Evolutionary conservation across 2,888 invertebrate species (phyloP).

Genomic region (Macrosiphum euphorbiae): DNA sequence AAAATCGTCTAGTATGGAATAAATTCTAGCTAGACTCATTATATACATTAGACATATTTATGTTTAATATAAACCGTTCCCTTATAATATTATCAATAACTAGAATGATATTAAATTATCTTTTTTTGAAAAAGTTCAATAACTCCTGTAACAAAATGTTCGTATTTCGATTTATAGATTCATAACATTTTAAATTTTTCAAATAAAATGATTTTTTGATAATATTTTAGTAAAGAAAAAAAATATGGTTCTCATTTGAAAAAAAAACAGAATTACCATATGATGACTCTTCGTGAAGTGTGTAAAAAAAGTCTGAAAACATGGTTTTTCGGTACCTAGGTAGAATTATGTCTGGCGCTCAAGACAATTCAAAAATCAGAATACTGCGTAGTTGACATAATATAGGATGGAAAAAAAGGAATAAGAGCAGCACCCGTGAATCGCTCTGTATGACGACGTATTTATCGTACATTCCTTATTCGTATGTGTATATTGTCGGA

Average conservation of each 20-base stretch:
- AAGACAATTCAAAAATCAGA: neutral
- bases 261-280: neutral
- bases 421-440: neutral
- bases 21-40: neutral
- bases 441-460: neutral
- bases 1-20: neutral
- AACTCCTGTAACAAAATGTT: neutral
- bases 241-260: too few species aligned
- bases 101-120: neutral
- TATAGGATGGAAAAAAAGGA: neutral
- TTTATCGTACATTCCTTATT: neutral
- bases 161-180: neutral
- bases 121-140: too few species aligned
- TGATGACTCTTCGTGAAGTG: neutral
- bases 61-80: neutral
- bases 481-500: neutral
- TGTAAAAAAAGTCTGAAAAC: neutral
- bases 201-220: too few species aligned
- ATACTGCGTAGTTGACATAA: neutral
- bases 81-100: neutral
- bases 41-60: neutral
- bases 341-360: neutral
- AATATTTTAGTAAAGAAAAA: too few species aligned
- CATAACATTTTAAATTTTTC: neutral
- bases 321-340: neutral